Evolutionary conservation across 2,797 vertebrate species (phyloP).

Genomic region (Hippoglossus hippoglossus): DNA sequence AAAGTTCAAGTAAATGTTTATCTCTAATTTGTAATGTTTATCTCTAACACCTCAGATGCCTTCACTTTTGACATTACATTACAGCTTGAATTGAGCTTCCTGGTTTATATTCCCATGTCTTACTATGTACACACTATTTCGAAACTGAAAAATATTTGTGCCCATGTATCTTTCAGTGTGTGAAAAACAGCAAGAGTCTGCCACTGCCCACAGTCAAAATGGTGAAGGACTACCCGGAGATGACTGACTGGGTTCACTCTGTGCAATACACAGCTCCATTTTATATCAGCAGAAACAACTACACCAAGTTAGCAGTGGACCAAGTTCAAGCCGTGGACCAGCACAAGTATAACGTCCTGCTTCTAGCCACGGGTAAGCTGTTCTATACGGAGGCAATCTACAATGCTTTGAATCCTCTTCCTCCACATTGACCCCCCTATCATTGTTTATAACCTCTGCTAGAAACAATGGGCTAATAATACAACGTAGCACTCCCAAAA

Average conservation of each 20-base stretch:
- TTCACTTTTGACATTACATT: neutral
- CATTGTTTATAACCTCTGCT: constrained; percentile 1
- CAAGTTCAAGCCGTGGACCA: constrained; percentile 69
- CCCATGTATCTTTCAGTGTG: constrained; percentile 74
- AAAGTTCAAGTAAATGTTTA: neutral
- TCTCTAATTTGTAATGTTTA: constrained; percentile 5
- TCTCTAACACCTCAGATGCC: neutral
- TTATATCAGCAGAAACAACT: constrained; percentile 80
- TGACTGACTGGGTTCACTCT: constrained; percentile 80
- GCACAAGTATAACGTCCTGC: constrained; percentile 70
- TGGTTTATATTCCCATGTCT: constrained; percentile 12
- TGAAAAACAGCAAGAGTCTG: constrained; percentile 71
- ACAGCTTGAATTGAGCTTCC: neutral
- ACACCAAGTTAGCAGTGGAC: constrained; percentile 83
- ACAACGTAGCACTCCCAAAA: neutral
- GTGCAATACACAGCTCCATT: constrained; percentile 71
- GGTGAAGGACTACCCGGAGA: constrained; percentile 81
- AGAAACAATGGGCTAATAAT: constrained; percentile 52
- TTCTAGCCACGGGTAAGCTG: constrained; percentile 82
- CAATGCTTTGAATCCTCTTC: neutral
- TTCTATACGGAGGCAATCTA: neutral
- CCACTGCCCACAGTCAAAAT: constrained; percentile 65
- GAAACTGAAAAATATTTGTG: neutral
- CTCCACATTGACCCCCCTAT: neutral
- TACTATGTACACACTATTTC: neutral